A percentile compares a stretch with the other conserved stretches of the same genome.
These are phyloP conservation scores for Syngnathus rostellatus DNA, from an alignment of 2,797 vertebrate genomes.

Conservation along the genomic window DNA sequence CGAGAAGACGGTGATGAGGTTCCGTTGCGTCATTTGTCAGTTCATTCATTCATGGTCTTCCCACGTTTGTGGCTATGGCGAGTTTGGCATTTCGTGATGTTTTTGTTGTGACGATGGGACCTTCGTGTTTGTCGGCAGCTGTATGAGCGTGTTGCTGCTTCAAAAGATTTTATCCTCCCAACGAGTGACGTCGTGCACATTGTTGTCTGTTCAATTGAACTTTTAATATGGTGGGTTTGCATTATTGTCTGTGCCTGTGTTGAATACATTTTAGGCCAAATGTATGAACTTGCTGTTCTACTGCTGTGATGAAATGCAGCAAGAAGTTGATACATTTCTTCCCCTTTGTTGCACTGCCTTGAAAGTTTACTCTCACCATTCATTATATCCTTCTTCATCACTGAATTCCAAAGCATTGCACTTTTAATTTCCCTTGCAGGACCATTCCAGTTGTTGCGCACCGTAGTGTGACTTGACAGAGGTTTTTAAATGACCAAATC, in stretches of 20 bases:
- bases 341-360: background rate
- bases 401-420: slow-evolving; percentile 27
- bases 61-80: slow-evolving; percentile 25
- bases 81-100: slow-evolving; percentile 11
- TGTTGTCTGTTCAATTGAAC: slow-evolving; percentile 10
- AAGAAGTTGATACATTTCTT: background rate
- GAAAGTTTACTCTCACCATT: background rate
- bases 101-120: slow-evolving; percentile 28
- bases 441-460: background rate
- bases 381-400: background rate
- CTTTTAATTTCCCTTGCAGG: slow-evolving; percentile 10
- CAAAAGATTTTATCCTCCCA: slow-evolving; percentile 14
- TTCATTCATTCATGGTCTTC: slow-evolving; percentile 22
- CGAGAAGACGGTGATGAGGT: slow-evolving; percentile 4
- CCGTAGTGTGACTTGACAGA: background rate
- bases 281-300: slow-evolving; percentile 8
- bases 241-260: slow-evolving; percentile 35
- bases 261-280: slow-evolving; percentile 2
- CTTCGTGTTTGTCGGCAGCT: slow-evolving; percentile 31
- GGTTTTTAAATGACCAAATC: slow-evolving; percentile 28
- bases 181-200: slow-evolving; percentile 9
- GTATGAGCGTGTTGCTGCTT: slow-evolving; percentile 29
- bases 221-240: slow-evolving; percentile 21
- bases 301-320: slow-evolving; percentile 7
- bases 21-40: background rate